phyloP scores from a whole-genome alignment of 2,888 invertebrate genomes.

The Drosophila prolongata region DNA sequence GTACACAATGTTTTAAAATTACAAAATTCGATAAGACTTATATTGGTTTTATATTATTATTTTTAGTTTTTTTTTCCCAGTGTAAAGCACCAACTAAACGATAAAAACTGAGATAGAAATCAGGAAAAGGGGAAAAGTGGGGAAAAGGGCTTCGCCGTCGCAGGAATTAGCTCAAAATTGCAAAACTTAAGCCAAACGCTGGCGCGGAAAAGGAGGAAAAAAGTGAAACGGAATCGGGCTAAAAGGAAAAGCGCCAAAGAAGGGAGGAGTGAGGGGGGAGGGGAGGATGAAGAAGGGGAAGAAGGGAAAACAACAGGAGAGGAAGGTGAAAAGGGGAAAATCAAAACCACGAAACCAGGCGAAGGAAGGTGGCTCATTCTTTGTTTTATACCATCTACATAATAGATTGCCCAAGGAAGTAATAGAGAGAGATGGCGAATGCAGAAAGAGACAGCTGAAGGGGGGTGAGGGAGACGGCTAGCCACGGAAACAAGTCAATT shows the following conservation, averaged over 20 bases:
- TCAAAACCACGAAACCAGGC: conserved; percentile 53
- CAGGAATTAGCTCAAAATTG: conserved; percentile 77
- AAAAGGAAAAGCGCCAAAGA: background rate
- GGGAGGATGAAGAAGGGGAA: background rate
- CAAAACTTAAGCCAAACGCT: conserved; percentile 63
- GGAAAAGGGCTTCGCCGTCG: conserved; percentile 34
- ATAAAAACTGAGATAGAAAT: conserved; percentile 12
- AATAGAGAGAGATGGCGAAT: background rate
- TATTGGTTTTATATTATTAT: background rate
- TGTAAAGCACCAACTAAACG: conserved; percentile 29
- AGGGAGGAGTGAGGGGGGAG: background rate
- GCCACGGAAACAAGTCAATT: conserved; percentile 76
- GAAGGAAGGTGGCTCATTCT: conserved; percentile 55
- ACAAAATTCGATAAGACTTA: background rate
- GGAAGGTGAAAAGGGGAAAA: conserved; percentile 45
- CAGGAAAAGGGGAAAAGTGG: background rate
- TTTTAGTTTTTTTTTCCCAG: background rate
- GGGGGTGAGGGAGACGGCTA: conserved; percentile 16
- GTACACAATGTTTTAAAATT: background rate
- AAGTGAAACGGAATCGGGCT: background rate
- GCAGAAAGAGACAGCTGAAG: conserved; percentile 1
- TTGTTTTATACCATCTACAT: conserved; percentile 50
- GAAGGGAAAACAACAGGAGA: background rate
- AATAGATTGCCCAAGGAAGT: conserved; percentile 52
- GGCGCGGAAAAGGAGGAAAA: conserved; percentile 7